A percentile compares a stretch with the other conserved stretches of the same genome.
These are phyloP conservation scores for Idaea dimidiata DNA, from an alignment of 2,888 invertebrate species.

Conservation along the genomic window DNA sequence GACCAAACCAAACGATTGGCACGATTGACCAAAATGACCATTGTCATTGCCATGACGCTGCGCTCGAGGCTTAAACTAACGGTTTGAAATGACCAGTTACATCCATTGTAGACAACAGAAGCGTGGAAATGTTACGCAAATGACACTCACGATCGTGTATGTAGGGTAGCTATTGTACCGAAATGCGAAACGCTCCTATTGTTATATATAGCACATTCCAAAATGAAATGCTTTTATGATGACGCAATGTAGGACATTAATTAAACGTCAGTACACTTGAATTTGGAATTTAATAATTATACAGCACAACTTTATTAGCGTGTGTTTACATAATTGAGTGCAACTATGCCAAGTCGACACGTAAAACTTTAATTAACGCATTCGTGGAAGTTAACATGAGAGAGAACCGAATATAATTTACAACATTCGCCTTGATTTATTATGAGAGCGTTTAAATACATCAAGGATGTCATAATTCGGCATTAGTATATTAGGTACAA, in stretches of 20 bases:
- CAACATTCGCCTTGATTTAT: background rate
- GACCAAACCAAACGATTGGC: no score
- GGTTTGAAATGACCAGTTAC: slow-evolving; percentile 13
- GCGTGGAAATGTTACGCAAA: slow-evolving; percentile 29
- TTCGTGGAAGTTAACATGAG: background rate
- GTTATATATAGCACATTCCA: slow-evolving; percentile 48
- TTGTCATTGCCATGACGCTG: slow-evolving; percentile 45
- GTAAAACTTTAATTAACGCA: background rate
- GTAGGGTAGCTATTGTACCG: slow-evolving; percentile 26
- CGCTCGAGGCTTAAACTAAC: slow-evolving; percentile 21
- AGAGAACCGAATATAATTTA: background rate
- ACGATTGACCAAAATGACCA: slow-evolving; percentile 21
- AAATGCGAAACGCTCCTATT: slow-evolving; percentile 29
- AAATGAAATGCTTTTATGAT: slow-evolving; percentile 20
- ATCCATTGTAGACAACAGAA: slow-evolving; percentile 9
- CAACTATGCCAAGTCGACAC: background rate
- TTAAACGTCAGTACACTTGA: slow-evolving; percentile 8
- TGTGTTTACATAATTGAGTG: background rate
- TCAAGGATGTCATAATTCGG: background rate
- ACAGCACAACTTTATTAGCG: background rate
- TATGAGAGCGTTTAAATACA: background rate
- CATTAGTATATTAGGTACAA: background rate
- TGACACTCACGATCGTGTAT: slow-evolving; percentile 39
- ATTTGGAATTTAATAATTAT: background rate
- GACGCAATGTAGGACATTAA: background rate